phyloP scores from a whole-genome alignment of 2,113 vertebrate species.

The Mobula hypostoma region DNA sequence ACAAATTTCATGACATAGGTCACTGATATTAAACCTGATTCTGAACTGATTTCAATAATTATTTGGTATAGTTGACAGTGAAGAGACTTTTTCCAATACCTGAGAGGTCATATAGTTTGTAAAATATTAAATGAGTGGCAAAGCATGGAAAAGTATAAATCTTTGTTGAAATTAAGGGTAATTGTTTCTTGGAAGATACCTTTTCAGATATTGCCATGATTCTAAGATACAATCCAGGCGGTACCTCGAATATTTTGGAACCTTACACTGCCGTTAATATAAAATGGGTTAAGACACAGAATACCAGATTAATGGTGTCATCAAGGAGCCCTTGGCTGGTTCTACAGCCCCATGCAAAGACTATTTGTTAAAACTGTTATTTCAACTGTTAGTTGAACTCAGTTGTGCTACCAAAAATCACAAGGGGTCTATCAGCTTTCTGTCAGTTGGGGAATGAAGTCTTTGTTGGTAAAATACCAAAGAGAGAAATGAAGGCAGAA shows the following conservation, averaged over 20 bases:
- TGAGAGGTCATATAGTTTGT: too few relatives aligned
- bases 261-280: not conserved
- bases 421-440: not conserved
- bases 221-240: not conserved
- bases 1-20: too few relatives aligned
- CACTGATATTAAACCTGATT: too few relatives aligned
- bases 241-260: not conserved
- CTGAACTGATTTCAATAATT: too few relatives aligned
- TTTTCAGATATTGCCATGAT: too few relatives aligned
- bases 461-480: not conserved
- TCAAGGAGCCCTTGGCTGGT: not conserved
- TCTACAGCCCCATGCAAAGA: not conserved
- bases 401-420: not conserved
- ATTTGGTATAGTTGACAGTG: too few relatives aligned
- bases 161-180: too few relatives aligned
- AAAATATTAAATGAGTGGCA: too few relatives aligned
- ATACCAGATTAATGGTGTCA: not conserved
- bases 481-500: not conserved
- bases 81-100: too few relatives aligned
- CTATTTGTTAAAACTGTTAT: slow-evolving; percentile 8
- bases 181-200: too few relatives aligned
- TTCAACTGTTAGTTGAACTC: not conserved
- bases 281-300: not conserved
- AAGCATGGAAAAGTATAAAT: too few relatives aligned
- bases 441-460: not conserved